These are phyloP conservation scores for rabbit (Oryctolagus cuniculus) DNA, from an alignment of 2,113 vertebrate genomes.

Conservation along the genomic window DNA sequence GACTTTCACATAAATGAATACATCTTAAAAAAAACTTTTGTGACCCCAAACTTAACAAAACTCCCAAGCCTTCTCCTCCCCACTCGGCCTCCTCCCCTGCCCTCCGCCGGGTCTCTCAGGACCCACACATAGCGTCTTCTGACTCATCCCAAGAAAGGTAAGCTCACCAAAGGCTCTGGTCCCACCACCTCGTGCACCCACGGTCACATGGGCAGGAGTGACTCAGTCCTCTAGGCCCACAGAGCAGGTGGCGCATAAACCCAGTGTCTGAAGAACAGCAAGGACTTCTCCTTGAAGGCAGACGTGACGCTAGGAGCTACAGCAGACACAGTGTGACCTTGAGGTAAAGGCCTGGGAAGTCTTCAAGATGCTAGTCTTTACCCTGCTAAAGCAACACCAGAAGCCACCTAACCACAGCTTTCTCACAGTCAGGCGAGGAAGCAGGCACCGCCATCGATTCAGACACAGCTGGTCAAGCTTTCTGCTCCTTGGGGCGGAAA, in stretches of 20 bases:
- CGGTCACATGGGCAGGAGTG: too few relatives aligned
- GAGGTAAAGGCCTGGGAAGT: background rate
- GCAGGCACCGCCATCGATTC: background rate
- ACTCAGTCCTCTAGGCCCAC: background rate
- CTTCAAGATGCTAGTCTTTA: background rate
- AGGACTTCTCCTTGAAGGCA: background rate
- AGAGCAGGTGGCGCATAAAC: background rate
- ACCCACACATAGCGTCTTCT: background rate
- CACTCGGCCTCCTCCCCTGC: background rate
- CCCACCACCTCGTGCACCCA: accelerated
- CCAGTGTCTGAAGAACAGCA: background rate
- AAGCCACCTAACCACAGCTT: accelerated
- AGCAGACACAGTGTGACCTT: background rate
- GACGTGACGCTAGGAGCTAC: background rate
- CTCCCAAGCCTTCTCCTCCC: background rate
- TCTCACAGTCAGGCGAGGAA: background rate
- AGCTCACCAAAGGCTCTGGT: too few relatives aligned
- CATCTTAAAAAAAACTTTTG: background rate
- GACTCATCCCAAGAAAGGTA: background rate
- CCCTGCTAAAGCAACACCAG: background rate
- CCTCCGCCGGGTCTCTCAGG: background rate
- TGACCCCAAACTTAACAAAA: background rate
- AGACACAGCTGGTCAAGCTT: background rate
- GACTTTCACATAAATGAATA: too few relatives aligned
- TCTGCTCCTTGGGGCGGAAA: background rate